These are phyloP conservation scores for Xenopus petersii DNA, from an alignment of 2,797 vertebrate species.

Conservation along the genomic window DNA sequence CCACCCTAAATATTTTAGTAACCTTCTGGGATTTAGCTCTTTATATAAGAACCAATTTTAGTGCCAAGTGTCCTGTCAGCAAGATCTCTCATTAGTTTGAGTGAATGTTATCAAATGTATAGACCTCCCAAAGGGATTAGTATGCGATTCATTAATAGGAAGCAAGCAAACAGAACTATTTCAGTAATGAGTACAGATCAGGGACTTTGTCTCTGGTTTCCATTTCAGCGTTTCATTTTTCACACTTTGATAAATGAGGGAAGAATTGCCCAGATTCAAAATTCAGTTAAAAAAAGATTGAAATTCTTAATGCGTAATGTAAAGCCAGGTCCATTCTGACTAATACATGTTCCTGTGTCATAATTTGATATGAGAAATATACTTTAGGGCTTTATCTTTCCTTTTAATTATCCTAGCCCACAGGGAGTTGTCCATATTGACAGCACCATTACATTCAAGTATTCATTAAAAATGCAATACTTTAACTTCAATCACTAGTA, in stretches of 20 bases:
- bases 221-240: background rate
- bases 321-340: too few species aligned
- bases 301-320: too few species aligned
- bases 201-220: background rate
- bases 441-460: too few species aligned
- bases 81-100: constrained; percentile 19
- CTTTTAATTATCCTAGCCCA: too few species aligned
- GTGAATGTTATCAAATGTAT: background rate
- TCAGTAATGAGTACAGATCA: constrained; percentile 5
- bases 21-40: background rate
- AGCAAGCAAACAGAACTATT: background rate
- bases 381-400: too few species aligned
- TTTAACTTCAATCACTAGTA: too few species aligned
- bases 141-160: background rate
- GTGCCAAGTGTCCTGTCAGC: constrained; percentile 18
- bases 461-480: too few species aligned
- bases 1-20: background rate
- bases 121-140: background rate
- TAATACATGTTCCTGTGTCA: too few species aligned
- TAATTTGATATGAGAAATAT: too few species aligned
- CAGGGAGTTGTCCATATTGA: too few species aligned
- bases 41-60: background rate
- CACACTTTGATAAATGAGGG: background rate
- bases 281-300: too few species aligned
- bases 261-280: too few species aligned